Evolutionary conservation across 1,140 invertebrate species (phyloP), one percentile per base, ranked within the genome.

Genomic region (Callitettix versicolor): DNA sequence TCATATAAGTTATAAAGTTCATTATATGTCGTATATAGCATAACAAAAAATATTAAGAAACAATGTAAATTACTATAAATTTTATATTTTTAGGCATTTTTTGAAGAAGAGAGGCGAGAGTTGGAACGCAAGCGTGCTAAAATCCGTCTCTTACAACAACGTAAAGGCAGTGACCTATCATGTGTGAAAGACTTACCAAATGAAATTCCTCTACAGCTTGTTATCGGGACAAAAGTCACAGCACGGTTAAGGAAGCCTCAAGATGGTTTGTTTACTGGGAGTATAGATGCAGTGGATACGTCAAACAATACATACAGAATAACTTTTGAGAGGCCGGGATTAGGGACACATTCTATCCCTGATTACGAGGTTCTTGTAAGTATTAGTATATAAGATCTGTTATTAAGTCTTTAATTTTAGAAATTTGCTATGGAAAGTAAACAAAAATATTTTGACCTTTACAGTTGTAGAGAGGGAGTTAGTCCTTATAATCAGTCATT

Each of bases 271-370:
- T 98, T 97, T 66, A 94, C 88, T 52, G 96, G 95, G 6, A 88
- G 84, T 38, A 92, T 99, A 58, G 95, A 98, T 73, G 96, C 94
- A 34, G 86, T 98, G n/a, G 93, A 98, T 68, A 95, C 93, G 1
- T 86, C 91, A 3, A 93, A 95, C 67, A 94, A 95, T 66, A 93
- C 91, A n/a, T 99, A 99, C 68, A 78, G 96, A 64, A 91, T 99
- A 53, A 93, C 91, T 1, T 99, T 99, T 74, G 95, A 98, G 69
- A 77, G 93, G 56, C 80, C 82, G 40, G 93, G 92, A 12, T 73
- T 98, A 24, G 95, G 95, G 4, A 96, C 94, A 11, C 91, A 95
- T 69, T 95, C 94, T 52, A 89, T 98, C 53, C 92, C 91, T 15
- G 95, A 98, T 55, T 58, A 41, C 48, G 57, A 57, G 60, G 60